Evolutionary conservation across 2,797 vertebrate species (phyloP).

Genomic region (Fundulus diaphanus): DNA sequence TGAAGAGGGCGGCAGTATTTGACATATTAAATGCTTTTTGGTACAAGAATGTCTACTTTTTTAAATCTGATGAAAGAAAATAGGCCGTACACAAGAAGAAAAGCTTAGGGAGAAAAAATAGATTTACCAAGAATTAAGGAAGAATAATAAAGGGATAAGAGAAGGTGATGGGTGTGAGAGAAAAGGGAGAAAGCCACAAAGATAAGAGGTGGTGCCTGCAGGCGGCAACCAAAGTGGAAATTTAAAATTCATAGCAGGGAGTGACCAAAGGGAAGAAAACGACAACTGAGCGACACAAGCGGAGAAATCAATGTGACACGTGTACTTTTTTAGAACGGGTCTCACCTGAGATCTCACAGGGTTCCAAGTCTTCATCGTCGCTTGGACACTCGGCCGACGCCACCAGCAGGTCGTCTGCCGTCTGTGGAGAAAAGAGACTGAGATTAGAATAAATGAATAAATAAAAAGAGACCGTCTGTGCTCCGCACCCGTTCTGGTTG

Average conservation of each 20-base stretch:
- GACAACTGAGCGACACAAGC: constrained; percentile 11
- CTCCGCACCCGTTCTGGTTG: constrained; percentile 46
- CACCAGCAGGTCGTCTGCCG: constrained; percentile 95
- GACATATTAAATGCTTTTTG: constrained; percentile 30
- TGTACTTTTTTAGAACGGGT: constrained; percentile 5
- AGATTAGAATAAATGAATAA: constrained; percentile 8
- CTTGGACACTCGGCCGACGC: constrained; percentile 98
- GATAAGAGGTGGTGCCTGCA: constrained; percentile 35
- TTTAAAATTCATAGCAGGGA: constrained; percentile 61
- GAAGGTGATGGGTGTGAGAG: constrained; percentile 14
- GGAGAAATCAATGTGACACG: constrained; percentile 1
- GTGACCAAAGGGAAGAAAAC: constrained; percentile 14
- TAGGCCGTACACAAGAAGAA: neutral
- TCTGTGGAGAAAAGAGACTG: constrained; percentile 68
- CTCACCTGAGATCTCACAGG: constrained; percentile 99
- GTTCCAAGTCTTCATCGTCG: constrained; percentile 98
- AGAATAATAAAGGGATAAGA: constrained; percentile 8
- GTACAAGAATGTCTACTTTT: constrained; percentile 22
- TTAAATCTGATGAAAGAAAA: neutral
- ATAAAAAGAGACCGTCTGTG: constrained; percentile 2
- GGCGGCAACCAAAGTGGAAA: constrained; percentile 51
- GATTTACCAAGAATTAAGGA: neutral
- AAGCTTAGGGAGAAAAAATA: neutral
- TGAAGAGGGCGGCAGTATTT: constrained; percentile 25
- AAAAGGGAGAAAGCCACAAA: constrained; percentile 10